phyloP scores from a whole-genome alignment of 2,113 vertebrate species.

The Gymnorhina tibicen region DNA sequence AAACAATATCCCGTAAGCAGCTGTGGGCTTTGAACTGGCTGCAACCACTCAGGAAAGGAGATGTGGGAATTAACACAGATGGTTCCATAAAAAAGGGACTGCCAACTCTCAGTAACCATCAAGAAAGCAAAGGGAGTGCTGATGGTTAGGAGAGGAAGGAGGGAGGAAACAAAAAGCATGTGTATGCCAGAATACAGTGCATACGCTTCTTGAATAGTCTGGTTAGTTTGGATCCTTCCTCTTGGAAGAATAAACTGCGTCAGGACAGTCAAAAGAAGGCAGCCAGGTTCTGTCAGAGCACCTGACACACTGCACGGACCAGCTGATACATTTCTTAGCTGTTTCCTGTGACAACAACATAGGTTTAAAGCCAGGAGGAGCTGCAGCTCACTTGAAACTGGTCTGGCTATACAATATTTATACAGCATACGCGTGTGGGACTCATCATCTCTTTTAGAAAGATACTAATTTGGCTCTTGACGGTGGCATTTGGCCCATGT shows the following conservation, averaged over 20 bases:
- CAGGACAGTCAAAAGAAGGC: not conserved
- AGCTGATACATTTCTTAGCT: not conserved
- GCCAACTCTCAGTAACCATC: not conserved
- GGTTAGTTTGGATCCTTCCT: not conserved
- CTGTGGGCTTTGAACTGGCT: not conserved
- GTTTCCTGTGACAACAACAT: not conserved
- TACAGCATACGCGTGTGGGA: fast-evolving
- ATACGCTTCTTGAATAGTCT: fast-evolving
- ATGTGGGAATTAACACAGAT: not conserved
- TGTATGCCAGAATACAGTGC: not conserved
- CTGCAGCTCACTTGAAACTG: not conserved
- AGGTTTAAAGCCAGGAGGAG: not conserved
- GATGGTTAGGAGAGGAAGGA: not conserved
- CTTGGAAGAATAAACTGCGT: not conserved
- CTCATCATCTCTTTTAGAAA: not conserved
- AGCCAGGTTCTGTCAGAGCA: not conserved
- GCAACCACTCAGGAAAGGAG: not conserved
- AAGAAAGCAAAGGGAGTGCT: not conserved
- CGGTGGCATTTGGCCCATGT: not conserved
- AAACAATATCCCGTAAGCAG: not conserved
- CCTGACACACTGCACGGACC: fast-evolving
- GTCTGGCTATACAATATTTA: not conserved
- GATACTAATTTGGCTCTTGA: fast-evolving
- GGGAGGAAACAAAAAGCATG: not conserved
- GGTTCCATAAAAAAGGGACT: not conserved